Base-by-base conservation (phyloP, 2,113 vertebrate genomes). In the Eulacestoma nigropectus region DNA sequence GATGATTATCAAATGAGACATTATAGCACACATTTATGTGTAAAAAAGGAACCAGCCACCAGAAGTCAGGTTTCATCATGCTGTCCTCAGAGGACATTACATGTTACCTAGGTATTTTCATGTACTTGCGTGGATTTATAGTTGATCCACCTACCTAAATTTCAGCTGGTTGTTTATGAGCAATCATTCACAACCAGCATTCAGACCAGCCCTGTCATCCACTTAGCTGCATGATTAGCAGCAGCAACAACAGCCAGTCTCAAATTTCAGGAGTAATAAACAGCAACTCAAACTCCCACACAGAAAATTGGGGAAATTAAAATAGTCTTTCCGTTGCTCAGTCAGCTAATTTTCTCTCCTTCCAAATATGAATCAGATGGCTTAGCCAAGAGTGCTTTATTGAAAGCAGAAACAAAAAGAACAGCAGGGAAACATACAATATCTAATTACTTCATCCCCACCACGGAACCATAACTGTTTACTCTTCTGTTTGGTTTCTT, bases 331-430 rank as follows among this genome's bases (percentile, higher is more conserved):
- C 68, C 80, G 76, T 70, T 95, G 55, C 92, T 93, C 90, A 84
- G 85, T 92, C 83, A 88, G 86, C 68, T 95, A 35, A 88, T 93
- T 92, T 96, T 88, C 79, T 96, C 57, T 84, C 75, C 73, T 77
- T 77, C 83, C 83, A 94, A 74, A 90, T 77, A 90, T 52, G 88
- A 93, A 92, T 96, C 79, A 86, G 72, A 74, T 63, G 86, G 79
- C 42, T 78, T 81, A 86, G 86, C 63, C 76, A 94, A 89, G 30
- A 84, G 42, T 59, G 23, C 63, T 92, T 90, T 55, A 84, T 77
- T 88, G 94, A 93, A 93, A 88, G 83, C 39, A 86, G 72, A 92
- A 95, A 84, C 90, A 94, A 94, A 95, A 97, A 95, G 88, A 95
- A 70, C 94, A 95, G 72, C 89, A 77, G 90, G 90, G 63, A 86